Base-by-base conservation (phyloP, 2,113 vertebrate genomes). In the Syngnathus scovelli region DNA sequence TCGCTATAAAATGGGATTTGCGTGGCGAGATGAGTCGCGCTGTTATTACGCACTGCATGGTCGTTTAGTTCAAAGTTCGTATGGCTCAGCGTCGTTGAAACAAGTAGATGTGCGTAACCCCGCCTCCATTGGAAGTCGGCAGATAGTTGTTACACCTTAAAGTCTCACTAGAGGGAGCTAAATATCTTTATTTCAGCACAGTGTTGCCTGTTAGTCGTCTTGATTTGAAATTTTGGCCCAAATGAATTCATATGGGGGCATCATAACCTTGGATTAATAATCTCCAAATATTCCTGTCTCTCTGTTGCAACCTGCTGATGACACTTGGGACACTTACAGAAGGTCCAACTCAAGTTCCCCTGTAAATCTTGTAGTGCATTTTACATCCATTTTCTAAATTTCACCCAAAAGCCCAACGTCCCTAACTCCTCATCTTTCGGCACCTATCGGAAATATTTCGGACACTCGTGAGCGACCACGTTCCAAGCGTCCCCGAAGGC, bases 401-500 rank as follows among this genome's bases (percentile, higher is more conserved):
- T 58, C 23, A 36, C 27, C 13, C 55, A 1, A 36, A 13, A 18
- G 27, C 27, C 12, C 55, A 56, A 12, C 52, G 12, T 13, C 21
- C 5, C 6, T 36, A 27, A 0, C 5, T 33, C 36, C 13, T 33
- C 27, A 7, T 12, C 33, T 11, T 33, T 23, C 27, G 7, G 0
- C 27, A 15, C 67, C 66, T 56, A 68, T 7, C 92, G 87, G 84
- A 97, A 97, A 44, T 98, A 97, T 83, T 86, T 95, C 39, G 94
- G 94, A 80, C 94, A 95, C 37, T 94, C 84, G 0, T 95, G 93
- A 0, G 92, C 91, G 0, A 89, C 86, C 13, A 94, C 65, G 43
- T 90, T 70, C 92, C 90, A 93, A 82, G 90, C 91, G 1, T 77
- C 71, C 0, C 91, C 84, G 0, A 94, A 96, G 0, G 91, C 92